Evolutionary conservation across 2,888 invertebrate genomes (phyloP).

Genomic region (Oscheius sp.): DNA sequence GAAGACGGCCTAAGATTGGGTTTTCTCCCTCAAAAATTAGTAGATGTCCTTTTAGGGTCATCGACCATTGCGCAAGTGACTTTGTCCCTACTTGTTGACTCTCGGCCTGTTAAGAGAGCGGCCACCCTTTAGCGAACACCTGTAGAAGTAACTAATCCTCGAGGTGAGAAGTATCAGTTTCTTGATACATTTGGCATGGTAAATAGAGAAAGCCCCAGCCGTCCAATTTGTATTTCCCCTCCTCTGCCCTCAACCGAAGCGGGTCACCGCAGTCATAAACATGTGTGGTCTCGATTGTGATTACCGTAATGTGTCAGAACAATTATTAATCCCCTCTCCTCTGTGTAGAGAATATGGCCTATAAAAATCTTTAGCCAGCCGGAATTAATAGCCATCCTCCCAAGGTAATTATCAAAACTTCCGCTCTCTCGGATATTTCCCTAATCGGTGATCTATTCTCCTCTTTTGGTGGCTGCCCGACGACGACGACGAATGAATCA

Average conservation of each 20-base stretch:
- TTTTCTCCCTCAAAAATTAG: not conserved
- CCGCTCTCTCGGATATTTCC: constrained; percentile 10
- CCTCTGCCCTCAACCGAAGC: too few relatives aligned
- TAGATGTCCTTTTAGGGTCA: constrained; percentile 8
- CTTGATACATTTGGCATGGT: not conserved
- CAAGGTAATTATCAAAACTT: not conserved
- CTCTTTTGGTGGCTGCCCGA: not conserved
- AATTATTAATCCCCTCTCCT: not conserved
- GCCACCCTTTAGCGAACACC: constrained; percentile 9
- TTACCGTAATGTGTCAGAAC: not conserved
- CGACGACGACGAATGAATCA: constrained; percentile 3
- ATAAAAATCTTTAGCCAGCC: too few relatives aligned
- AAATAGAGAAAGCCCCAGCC: not conserved
- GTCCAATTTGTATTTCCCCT: not conserved
- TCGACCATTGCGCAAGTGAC: constrained; percentile 6
- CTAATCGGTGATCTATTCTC: constrained; percentile 29
- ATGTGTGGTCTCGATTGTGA: not conserved
- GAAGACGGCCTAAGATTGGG: too few relatives aligned
- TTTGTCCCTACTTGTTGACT: constrained; percentile 13
- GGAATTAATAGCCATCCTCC: not conserved
- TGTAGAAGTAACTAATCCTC: constrained; percentile 6
- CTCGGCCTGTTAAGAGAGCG: constrained; percentile 26
- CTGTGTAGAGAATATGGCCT: constrained; percentile 4
- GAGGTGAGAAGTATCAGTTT: constrained; percentile 6
- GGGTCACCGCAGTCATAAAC: not conserved